A percentile compares a stretch with the other conserved stretches of the same genome.
phyloP scores from a whole-genome alignment of 2,888 invertebrate genomes.

The Lysandra coridon region DNA sequence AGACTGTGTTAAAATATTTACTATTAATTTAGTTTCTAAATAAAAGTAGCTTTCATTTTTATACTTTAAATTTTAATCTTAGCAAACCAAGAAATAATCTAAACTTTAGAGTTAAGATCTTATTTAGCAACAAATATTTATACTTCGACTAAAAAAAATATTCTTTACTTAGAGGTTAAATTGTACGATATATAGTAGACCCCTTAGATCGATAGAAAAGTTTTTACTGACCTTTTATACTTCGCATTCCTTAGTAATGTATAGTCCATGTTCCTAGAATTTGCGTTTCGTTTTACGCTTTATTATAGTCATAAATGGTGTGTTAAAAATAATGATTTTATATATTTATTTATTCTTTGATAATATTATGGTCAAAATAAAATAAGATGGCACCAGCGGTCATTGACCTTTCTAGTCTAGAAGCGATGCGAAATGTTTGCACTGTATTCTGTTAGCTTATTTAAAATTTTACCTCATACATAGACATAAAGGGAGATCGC shows the following conservation, averaged over 20 bases:
- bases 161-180: background rate
- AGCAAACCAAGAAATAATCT: background rate
- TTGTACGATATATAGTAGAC: conserved; percentile 15
- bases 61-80: background rate
- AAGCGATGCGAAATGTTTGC: too few relatives aligned
- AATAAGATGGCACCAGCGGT: too few relatives aligned
- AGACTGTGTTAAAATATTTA: background rate
- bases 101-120: background rate
- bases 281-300: background rate
- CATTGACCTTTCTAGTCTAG: too few relatives aligned
- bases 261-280: background rate
- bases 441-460: too few relatives aligned
- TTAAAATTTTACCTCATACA: too few relatives aligned
- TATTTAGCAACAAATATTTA: background rate
- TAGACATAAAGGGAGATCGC: too few relatives aligned
- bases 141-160: background rate
- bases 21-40: background rate
- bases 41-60: background rate
- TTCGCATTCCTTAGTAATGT: conserved; percentile 44
- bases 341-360: too few relatives aligned
- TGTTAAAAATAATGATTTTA: too few relatives aligned
- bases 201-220: conserved; percentile 47
- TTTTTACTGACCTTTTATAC: conserved; percentile 77
- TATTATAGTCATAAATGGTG: background rate
- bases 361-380: too few relatives aligned